Evolutionary conservation across 2,113 vertebrate genomes (phyloP).

Genomic region (Odontesthes bonariensis): DNA sequence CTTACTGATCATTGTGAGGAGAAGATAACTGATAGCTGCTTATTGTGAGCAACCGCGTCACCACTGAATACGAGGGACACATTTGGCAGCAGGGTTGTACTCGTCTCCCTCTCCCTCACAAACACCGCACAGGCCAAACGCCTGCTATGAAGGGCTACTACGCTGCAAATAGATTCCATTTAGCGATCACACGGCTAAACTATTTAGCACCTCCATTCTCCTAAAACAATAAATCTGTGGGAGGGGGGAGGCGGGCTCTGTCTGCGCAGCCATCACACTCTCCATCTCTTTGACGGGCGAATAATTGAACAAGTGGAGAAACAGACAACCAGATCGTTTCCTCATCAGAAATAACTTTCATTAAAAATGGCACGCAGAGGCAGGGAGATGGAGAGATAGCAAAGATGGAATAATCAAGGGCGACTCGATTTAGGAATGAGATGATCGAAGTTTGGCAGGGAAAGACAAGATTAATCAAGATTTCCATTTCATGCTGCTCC

Average conservation of each 20-base stretch:
- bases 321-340: slow-evolving; percentile 60
- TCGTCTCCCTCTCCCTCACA: slow-evolving; percentile 6
- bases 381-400: slow-evolving; percentile 8
- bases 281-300: slow-evolving; percentile 64
- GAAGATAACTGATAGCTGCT: neutral
- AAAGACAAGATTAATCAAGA: neutral
- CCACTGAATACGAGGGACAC: slow-evolving; percentile 30
- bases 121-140: slow-evolving; percentile 30
- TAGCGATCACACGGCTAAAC: slow-evolving; percentile 50
- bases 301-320: slow-evolving; percentile 70
- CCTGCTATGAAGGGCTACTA: slow-evolving; percentile 48
- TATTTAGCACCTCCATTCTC: slow-evolving; percentile 62
- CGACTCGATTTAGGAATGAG: slow-evolving; percentile 17
- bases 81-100: slow-evolving; percentile 26
- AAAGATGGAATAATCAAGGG: slow-evolving; percentile 31
- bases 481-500: slow-evolving; percentile 4
- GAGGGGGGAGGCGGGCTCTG: neutral
- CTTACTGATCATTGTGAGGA: too few relatives aligned
- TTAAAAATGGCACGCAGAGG: slow-evolving; percentile 29
- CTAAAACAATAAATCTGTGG: slow-evolving; percentile 59
- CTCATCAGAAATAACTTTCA: slow-evolving; percentile 68
- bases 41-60: slow-evolving; percentile 25
- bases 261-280: slow-evolving; percentile 45
- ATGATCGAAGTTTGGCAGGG: slow-evolving; percentile 16
- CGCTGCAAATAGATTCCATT: slow-evolving; percentile 61